These are phyloP conservation scores for Butorides virescens DNA, from an alignment of 2,113 vertebrate species.

Conservation along the genomic window DNA sequence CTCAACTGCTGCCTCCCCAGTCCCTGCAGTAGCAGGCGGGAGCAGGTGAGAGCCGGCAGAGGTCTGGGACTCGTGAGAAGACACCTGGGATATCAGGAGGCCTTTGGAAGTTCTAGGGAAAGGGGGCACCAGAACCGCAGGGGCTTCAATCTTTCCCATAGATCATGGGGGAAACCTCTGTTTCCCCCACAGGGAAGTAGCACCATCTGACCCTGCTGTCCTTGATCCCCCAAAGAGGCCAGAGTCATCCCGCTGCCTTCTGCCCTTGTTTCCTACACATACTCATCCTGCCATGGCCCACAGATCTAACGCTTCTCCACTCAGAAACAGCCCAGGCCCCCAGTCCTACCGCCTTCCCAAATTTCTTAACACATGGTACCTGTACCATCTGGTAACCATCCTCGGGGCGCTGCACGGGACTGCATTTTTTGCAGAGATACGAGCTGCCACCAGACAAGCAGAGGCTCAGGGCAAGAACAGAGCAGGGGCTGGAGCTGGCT, in stretches of 20 bases:
- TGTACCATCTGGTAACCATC: neutral
- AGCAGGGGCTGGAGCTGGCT: neutral
- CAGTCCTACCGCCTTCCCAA: neutral
- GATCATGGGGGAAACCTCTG: neutral
- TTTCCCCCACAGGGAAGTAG: rapidly evolving
- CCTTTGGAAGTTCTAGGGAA: neutral
- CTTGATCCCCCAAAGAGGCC: neutral
- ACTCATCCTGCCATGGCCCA: neutral
- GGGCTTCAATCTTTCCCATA: neutral
- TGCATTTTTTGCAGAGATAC: neutral
- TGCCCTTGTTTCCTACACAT: neutral
- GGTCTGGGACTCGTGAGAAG: neutral
- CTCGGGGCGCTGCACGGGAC: neutral
- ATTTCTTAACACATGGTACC: neutral
- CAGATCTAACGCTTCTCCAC: neutral
- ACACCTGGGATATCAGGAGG: neutral
- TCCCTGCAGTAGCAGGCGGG: neutral
- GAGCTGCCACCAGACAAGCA: neutral
- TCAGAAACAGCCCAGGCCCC: neutral
- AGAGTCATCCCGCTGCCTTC: neutral
- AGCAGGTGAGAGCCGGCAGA: neutral
- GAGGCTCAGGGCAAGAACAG: neutral
- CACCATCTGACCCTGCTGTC: neutral
- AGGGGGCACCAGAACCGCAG: neutral
- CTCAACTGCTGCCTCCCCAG: neutral